Evolutionary conservation across 1,140 invertebrate genomes (phyloP), one percentile per base, ranked within the genome.

Genomic region (Hypothenemus hampei): DNA sequence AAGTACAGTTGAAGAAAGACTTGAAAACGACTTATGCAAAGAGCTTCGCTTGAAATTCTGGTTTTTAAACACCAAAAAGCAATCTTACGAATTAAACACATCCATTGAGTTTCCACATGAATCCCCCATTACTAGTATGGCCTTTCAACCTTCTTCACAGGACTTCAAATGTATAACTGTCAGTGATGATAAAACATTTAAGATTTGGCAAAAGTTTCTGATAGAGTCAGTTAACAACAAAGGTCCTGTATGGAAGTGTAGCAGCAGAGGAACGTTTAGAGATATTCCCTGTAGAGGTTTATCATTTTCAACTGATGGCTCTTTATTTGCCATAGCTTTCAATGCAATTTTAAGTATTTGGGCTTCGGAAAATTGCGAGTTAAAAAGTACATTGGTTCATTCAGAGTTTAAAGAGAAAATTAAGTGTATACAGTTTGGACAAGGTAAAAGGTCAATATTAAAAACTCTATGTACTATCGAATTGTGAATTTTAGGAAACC

Each of bases 11-110:
- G 88, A 92, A 71, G 75, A 78, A 37, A 77, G 84, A 60, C 71
- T 78, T 57, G 75, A 80, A 55, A 71, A 73, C 35, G 70, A 78
- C 51, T 77, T 78, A 1, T 70, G 65, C 22, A 72, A 77, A 3
- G 86, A 91, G 73, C 72, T 85, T 1, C 71, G 81, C 29, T 69
- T 93, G 0, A 93, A 92, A 66, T 91, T 91, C 70, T 93, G 89
- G 89, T 64, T 77, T 40, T 91, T 79, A 64, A 70, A 83, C 57
- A 58, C 68, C 2, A 70, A 76, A 5, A 73, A 78, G 33, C 85
- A 88, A 71, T 79, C 66, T 15, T 91, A 81, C 70, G 59, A 65
- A 35, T 72, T 91, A 7, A 89, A 88, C 65, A 89, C 87, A 4
- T 81, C 76, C 6, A 78, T 90, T 16, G 81, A 89, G 60, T 70